phyloP scores from a whole-genome alignment of 2,888 invertebrate species.

The Pammene aurita region DNA sequence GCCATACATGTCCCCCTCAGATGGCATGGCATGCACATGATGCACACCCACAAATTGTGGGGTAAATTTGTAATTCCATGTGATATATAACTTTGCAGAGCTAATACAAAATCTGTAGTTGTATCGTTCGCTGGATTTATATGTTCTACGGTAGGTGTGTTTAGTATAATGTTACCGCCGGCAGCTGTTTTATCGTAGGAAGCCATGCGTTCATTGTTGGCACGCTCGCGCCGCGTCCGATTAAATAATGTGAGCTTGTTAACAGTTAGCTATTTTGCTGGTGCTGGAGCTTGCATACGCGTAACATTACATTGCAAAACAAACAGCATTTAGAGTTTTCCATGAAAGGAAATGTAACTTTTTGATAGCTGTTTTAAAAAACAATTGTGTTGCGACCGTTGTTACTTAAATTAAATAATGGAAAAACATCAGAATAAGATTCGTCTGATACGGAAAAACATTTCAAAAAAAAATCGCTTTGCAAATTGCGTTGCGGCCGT shows the following conservation, averaged over 20 bases:
- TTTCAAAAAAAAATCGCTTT: too few species aligned
- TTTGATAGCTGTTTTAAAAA: not conserved
- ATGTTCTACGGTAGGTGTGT: conserved; percentile 42
- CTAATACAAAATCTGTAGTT: too few species aligned
- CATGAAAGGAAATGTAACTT: not conserved
- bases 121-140: not conserved
- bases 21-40: too few species aligned
- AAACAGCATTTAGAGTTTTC: not conserved
- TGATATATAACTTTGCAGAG: too few species aligned
- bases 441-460: too few species aligned
- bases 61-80: too few species aligned
- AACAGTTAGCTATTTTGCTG: conserved; percentile 53
- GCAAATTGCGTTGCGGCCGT: too few species aligned
- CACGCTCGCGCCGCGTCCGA: conserved; percentile 55
- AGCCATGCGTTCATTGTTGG: conserved; percentile 60
- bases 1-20: too few species aligned
- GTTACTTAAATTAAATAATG: too few species aligned
- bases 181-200: conserved; percentile 62
- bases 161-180: conserved; percentile 50
- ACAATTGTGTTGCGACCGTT: not conserved
- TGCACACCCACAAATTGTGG: too few species aligned
- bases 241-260: conserved; percentile 57
- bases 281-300: conserved; percentile 42
- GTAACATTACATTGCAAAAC: conserved; percentile 24
- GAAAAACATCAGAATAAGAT: too few species aligned